These are phyloP conservation scores for Tachystola acroxantha DNA, from an alignment of 2,888 invertebrate genomes.

Conservation along the genomic window DNA sequence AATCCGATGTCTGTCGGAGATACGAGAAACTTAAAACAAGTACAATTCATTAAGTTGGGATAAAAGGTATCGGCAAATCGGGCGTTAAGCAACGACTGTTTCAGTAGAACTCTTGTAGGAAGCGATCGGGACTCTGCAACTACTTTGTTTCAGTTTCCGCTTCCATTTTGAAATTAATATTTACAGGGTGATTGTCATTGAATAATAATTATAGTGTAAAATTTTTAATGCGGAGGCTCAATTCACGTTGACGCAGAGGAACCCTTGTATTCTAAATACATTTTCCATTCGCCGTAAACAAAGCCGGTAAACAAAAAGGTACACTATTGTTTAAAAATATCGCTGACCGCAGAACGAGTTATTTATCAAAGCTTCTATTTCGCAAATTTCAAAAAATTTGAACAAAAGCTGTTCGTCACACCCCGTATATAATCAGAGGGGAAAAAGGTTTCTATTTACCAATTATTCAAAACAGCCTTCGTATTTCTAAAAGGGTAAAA, in stretches of 20 bases:
- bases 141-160: background rate
- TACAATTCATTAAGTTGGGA: slow-evolving; percentile 58
- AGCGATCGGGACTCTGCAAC: slow-evolving; percentile 30
- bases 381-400: too few species aligned
- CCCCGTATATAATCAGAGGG: background rate
- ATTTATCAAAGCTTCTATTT: too few species aligned
- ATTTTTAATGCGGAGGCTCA: too few species aligned
- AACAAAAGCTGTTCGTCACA: background rate
- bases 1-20: slow-evolving; percentile 43
- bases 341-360: too few species aligned
- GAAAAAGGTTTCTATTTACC: slow-evolving; percentile 33
- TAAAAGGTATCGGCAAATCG: slow-evolving; percentile 49
- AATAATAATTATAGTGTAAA: too few species aligned
- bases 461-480: slow-evolving; percentile 48
- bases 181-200: background rate
- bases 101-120: slow-evolving; percentile 22
- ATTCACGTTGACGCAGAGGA: too few species aligned
- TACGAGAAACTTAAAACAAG: slow-evolving; percentile 59
- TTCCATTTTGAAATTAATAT: background rate
- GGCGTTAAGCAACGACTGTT: slow-evolving; percentile 34
- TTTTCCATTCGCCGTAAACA: too few species aligned
- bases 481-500: slow-evolving; percentile 44
- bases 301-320: too few species aligned
- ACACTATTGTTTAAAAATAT: too few species aligned
- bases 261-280: too few species aligned